These are phyloP conservation scores for Trisateles emortualis DNA, from an alignment of 2,888 invertebrate species.

Conservation along the genomic window DNA sequence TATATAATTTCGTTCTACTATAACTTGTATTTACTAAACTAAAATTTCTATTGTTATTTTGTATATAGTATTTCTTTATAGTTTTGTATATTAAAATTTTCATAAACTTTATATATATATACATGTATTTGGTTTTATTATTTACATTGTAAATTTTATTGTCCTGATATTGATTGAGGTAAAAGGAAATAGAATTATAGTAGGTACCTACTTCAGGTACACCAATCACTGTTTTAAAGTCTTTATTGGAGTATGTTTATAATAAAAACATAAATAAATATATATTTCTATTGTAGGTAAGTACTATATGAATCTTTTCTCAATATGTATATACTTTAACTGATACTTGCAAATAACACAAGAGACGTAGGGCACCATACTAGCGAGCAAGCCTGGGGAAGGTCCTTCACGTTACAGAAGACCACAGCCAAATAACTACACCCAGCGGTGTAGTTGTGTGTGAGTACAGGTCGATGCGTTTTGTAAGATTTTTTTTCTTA, in stretches of 20 bases:
- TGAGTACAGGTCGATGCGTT: too few species aligned
- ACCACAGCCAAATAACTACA: too few species aligned
- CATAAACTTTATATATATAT: slow-evolving; percentile 13
- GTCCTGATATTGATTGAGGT: background rate
- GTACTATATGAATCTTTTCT: too few species aligned
- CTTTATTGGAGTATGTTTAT: background rate
- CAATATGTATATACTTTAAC: too few species aligned
- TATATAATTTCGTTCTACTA: slow-evolving; percentile 9
- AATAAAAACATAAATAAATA: too few species aligned
- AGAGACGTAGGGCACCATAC: too few species aligned
- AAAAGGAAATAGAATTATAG: background rate
- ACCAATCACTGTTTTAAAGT: background rate
- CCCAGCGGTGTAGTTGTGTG: too few species aligned
- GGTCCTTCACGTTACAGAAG: too few species aligned
- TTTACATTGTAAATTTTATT: background rate
- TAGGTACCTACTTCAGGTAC: background rate
- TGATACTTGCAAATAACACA: background rate
- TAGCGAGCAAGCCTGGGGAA: too few species aligned
- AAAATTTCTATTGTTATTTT: slow-evolving; percentile 14
- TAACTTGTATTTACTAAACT: slow-evolving; percentile 15
- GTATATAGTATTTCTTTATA: slow-evolving; percentile 30
- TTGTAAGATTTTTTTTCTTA: too few species aligned
- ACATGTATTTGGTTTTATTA: too few species aligned
- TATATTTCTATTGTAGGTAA: too few species aligned
- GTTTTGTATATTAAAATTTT: slow-evolving; percentile 27